A percentile compares a stretch with the other conserved stretches of the same genome.
phyloP scores from a whole-genome alignment of 2,888 invertebrate species.

The Elmis aenea region DNA sequence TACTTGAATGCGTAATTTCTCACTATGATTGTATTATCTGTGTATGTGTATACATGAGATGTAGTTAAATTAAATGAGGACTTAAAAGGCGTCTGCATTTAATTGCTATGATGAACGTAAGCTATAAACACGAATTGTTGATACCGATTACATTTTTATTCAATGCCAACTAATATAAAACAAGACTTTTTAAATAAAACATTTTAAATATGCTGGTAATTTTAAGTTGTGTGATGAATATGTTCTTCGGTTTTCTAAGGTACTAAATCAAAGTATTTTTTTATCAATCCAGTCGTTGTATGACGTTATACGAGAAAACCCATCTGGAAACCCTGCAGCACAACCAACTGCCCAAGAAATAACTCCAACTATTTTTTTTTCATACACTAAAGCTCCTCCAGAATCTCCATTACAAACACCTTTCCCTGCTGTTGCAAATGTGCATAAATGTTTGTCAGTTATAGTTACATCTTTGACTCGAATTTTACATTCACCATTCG shows the following conservation, averaged over 20 bases:
- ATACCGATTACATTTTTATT: too few species aligned
- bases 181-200: neutral
- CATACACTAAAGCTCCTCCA: constrained; percentile 50
- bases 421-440: constrained; percentile 54
- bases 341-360: constrained; percentile 55
- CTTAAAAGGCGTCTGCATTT: too few species aligned
- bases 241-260: neutral
- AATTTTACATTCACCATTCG: constrained; percentile 48
- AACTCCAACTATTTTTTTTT: constrained; percentile 45
- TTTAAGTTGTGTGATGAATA: constrained; percentile 1
- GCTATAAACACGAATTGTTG: too few species aligned
- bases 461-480: constrained; percentile 44
- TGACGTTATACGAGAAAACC: constrained; percentile 48
- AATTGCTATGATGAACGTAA: too few species aligned
- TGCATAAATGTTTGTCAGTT: constrained; percentile 53
- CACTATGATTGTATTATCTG: too few species aligned
- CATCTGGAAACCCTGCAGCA: constrained; percentile 51
- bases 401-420: constrained; percentile 56
- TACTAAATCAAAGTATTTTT: too few species aligned
- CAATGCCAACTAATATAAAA: too few species aligned
- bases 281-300: constrained; percentile 49
- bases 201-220: constrained; percentile 2
- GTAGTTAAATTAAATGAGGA: too few species aligned
- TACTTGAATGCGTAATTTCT: too few species aligned
- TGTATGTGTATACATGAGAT: too few species aligned